phyloP scores from a whole-genome alignment of 2,797 vertebrate genomes.

The Simalia tracyae region DNA sequence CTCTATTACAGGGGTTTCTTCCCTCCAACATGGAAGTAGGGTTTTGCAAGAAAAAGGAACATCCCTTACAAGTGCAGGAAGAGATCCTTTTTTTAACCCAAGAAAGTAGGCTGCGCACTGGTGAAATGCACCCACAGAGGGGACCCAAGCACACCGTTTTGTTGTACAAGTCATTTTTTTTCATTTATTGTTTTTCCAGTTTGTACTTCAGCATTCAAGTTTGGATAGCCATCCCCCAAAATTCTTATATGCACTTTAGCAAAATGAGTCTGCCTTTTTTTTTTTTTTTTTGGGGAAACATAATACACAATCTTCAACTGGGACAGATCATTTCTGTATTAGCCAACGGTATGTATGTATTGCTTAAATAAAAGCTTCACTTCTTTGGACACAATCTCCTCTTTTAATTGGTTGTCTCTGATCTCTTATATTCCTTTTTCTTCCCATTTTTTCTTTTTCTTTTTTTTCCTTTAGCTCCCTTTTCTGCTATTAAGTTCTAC shows the following conservation, averaged over 20 bases:
- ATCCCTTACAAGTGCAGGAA: not conserved
- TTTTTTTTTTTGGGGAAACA: not conserved
- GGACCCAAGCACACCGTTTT: not conserved
- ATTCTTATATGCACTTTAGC: constrained; percentile 46
- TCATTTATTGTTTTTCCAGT: constrained; percentile 60
- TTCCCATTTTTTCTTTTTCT: not conserved
- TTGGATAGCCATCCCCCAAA: constrained; percentile 18
- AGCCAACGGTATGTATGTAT: not conserved
- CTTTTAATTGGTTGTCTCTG: constrained; percentile 2
- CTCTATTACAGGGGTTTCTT: not conserved
- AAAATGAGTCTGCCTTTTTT: constrained; percentile 42
- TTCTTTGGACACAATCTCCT: constrained; percentile 24
- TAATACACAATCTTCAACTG: constrained; percentile 16
- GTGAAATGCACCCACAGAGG: accelerated
- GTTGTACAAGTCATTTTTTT: constrained; percentile 49
- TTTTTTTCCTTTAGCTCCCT: not conserved
- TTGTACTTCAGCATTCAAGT: constrained; percentile 42
- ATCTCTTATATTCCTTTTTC: not conserved
- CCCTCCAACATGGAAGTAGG: not conserved
- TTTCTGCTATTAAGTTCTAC: constrained; percentile 20
- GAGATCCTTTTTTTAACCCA: not conserved
- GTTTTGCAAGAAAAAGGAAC: not conserved
- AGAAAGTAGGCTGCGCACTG: not conserved
- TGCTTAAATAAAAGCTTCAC: constrained; percentile 11
- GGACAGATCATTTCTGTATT: constrained; percentile 26